A percentile compares a stretch with the other conserved stretches of the same genome.
These are phyloP conservation scores for Antitype chi DNA, from an alignment of 2,888 invertebrate genomes.

Conservation along the genomic window DNA sequence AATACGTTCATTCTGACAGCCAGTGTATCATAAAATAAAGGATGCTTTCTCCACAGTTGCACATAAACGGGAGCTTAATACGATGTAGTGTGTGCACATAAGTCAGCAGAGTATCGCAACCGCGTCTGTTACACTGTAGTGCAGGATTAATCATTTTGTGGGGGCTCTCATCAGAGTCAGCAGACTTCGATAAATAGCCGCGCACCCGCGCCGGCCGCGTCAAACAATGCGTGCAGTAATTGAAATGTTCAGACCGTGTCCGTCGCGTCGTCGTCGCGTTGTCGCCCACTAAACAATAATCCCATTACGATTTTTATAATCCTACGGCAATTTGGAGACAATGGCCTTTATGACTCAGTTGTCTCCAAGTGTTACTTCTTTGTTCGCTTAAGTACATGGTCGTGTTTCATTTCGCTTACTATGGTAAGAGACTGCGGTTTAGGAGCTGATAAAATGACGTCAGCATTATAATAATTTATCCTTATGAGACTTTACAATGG, in stretches of 20 bases:
- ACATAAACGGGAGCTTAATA: constrained; percentile 60
- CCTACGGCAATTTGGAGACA: constrained; percentile 80
- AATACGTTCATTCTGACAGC: constrained; percentile 51
- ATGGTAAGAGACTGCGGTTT: constrained; percentile 35
- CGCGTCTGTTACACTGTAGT: constrained; percentile 58
- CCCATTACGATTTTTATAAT: constrained; percentile 86
- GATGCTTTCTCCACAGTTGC: constrained; percentile 53
- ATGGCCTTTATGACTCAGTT: constrained; percentile 80
- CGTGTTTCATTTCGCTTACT: constrained; percentile 51
- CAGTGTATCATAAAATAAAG: constrained; percentile 63
- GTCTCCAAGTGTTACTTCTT: constrained; percentile 62
- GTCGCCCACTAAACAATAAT: constrained; percentile 82
- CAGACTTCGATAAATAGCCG: constrained; percentile 63
- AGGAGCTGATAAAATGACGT: constrained; percentile 48
- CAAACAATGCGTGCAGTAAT: constrained; percentile 83
- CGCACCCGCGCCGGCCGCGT: constrained; percentile 37
- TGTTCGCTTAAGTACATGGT: constrained; percentile 63
- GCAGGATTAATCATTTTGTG: constrained; percentile 67
- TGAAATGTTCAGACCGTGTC: constrained; percentile 82
- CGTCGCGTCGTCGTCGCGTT: constrained; percentile 67
- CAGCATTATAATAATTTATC: constrained; percentile 28
- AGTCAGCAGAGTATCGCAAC: constrained; percentile 54
- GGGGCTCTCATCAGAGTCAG: constrained; percentile 65
- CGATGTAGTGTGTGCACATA: constrained; percentile 53
- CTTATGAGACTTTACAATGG: constrained; percentile 30